Base-by-base conservation (phyloP, 2,797 vertebrate genomes). In the Phoebastria nigripes region DNA sequence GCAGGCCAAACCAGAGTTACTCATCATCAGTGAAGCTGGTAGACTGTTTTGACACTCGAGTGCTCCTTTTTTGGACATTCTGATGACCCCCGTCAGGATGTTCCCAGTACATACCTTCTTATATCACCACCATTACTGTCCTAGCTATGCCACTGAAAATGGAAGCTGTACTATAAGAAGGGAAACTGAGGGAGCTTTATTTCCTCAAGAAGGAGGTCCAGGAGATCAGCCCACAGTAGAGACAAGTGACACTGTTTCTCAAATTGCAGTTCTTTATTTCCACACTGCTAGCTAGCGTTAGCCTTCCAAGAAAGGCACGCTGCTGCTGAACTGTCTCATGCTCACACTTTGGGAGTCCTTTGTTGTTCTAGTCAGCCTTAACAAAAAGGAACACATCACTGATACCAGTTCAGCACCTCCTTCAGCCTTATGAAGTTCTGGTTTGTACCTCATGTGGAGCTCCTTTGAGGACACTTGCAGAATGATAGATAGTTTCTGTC, bases 401-500 rank as follows among this genome's bases (percentile, higher is more conserved):
- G 26, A 26, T 5, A 10, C 15, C 74, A 46, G 39, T 12, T 46
- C 51, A 65, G 66, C 17, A 1, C 39, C 76, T 49, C 56, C 66
- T 69, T 17, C 41, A 66, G 81, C 62, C 39, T 37, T 17, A 28
- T 1, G 4, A 33, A 28, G 15, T 21, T 65, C 37, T 62, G 63
- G n/a, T 54, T 26, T 71, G 80, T 96, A 98, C 98, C 98, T 98
- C 98, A 0, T 98, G 98, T 5, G 98, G 98, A n/a, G 97, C 97
- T 76, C 98, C 98, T 12, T 9, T 98, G 94, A 98, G 97, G 66
- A 98, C 94, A 8, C 93, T 98, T 1, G 98, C 98, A 3, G 98
- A 97, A 56, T 98, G 98, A 74, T 98, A 98, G 82, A 98, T 98
- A 21, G 98, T 98, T 91, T 99, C 98, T 11, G 98, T 98, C 98